A percentile compares a stretch with the other conserved stretches of the same genome.
Conservation (phyloP, 2,113 vertebrate genomes). For the Morone saxatilis region DNA sequence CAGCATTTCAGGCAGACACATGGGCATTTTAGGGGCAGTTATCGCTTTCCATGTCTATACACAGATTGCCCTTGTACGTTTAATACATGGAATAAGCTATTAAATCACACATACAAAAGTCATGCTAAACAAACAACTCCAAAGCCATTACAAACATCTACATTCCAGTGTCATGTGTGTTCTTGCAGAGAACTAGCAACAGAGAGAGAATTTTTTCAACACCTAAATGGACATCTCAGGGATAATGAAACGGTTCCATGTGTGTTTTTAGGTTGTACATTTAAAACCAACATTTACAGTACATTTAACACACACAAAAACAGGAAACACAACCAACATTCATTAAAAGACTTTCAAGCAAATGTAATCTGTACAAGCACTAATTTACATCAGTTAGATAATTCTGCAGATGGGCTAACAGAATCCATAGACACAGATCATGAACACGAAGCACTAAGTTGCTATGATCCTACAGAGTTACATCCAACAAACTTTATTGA, state of each 20-base stretch:
- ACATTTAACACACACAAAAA: constrained; percentile 21
- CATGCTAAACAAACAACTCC: too few relatives aligned
- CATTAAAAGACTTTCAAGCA: constrained; percentile 1
- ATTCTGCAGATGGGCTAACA: neutral
- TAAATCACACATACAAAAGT: too few relatives aligned
- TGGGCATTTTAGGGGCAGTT: too few relatives aligned
- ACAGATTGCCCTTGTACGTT: too few relatives aligned
- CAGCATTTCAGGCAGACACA: too few relatives aligned
- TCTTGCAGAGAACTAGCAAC: neutral
- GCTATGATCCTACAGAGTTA: constrained; percentile 11
- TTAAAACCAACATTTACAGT: constrained; percentile 1
- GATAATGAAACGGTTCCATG: neutral
- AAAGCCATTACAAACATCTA: too few relatives aligned
- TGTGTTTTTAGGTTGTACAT: neutral
- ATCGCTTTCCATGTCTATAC: too few relatives aligned
- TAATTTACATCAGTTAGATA: constrained; percentile 24
- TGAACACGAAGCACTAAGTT: constrained; percentile 25
- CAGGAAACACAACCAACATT: neutral
- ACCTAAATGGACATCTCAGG: constrained; percentile 2
- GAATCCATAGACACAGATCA: constrained; percentile 15
- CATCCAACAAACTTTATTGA: neutral
- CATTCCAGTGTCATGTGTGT: too few relatives aligned
- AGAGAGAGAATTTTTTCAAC: constrained; percentile 4
- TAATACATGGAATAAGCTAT: too few relatives aligned
- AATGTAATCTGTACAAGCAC: neutral